phyloP scores from a whole-genome alignment of 2,888 invertebrate species.

The Leptopterna dolabrata region DNA sequence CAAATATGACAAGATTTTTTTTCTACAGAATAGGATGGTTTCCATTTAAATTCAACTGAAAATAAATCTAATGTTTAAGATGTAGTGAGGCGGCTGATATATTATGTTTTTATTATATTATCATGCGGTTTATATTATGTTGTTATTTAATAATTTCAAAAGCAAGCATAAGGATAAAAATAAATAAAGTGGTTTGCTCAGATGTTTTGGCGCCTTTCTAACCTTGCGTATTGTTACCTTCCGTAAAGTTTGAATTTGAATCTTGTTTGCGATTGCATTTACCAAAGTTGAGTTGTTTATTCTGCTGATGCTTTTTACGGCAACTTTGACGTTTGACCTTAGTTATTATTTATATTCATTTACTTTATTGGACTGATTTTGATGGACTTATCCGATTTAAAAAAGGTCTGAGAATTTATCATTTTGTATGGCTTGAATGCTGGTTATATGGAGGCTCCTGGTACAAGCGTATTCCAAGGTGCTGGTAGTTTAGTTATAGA shows the following conservation, averaged over 20 bases:
- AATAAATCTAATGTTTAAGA: too few relatives aligned
- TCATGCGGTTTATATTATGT: too few relatives aligned
- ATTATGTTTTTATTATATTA: too few relatives aligned
- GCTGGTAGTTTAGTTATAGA: constrained; percentile 54
- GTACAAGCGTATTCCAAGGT: constrained; percentile 58
- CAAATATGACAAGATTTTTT: too few relatives aligned
- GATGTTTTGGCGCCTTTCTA: constrained; percentile 16
- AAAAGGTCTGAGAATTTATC: neutral
- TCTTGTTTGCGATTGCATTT: too few relatives aligned
- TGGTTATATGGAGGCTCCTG: constrained; percentile 47
- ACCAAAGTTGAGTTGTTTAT: neutral
- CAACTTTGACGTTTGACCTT: neutral
- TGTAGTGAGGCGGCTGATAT: too few relatives aligned
- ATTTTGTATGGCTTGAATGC: neutral
- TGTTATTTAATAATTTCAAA: too few relatives aligned
- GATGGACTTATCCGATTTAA: neutral
- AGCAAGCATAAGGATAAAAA: neutral
- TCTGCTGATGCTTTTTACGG: neutral
- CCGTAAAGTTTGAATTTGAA: neutral
- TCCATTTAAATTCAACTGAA: too few relatives aligned
- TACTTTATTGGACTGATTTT: too few relatives aligned
- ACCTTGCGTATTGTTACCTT: constrained; percentile 15
- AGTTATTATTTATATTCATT: neutral
- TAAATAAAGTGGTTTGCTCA: neutral
- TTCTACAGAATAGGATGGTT: too few relatives aligned